Evolutionary conservation across 2,888 invertebrate genomes (phyloP), one percentile per base, ranked within the genome.

Genomic region (Plagiodera versicolora): DNA sequence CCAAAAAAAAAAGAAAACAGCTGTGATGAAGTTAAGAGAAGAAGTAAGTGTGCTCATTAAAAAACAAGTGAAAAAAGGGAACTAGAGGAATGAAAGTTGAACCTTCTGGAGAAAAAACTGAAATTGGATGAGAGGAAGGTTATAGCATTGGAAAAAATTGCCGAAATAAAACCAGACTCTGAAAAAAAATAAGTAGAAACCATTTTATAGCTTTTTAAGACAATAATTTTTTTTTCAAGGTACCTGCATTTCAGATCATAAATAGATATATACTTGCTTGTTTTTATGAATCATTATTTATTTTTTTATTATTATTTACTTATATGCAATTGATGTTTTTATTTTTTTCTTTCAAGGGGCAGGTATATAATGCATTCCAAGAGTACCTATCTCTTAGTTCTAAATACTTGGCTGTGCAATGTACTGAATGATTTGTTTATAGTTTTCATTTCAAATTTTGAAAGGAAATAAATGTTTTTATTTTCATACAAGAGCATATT

Each of bases 141-240:
- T 24, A 17, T 28, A 28, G 50, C 24, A 10, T 50, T 50, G n/a
- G 35, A 28, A 55, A 65, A 39, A 35, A 52, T 30, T 62, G 62
- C 0, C 55, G 44, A 68, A 51, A 68, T 85, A 9, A 5, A 45
- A 45, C 45, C 45, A 45, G 16, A n/a, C 39, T 39, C 39, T 39
- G 9, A 39, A 39, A 8, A 39, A 39, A 4, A 39, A 39, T 39
- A n/a, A 39, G 39, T 39, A 6, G 2, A 39, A 39, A 39, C 9
- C 3, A 39, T 16, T 5, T 39, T 16, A 10, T n/a, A n/a, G n/a
- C n/a, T n/a, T n/a, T 8, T 39, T 14, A 2, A 39, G 39, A 4
- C n/a, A 14, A 14, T 39, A 4, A 14, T n/a, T n/a, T n/a, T n/a
- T n/a, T 44, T 44, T 16, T n/a, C 5, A 44, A n/a, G 3, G 44